Percentiles rank a stretch among this genome's conserved stretches.
These are phyloP conservation scores for Apis laboriosa DNA, from an alignment of 1,140 invertebrate genomes.

Conservation along the genomic window DNA sequence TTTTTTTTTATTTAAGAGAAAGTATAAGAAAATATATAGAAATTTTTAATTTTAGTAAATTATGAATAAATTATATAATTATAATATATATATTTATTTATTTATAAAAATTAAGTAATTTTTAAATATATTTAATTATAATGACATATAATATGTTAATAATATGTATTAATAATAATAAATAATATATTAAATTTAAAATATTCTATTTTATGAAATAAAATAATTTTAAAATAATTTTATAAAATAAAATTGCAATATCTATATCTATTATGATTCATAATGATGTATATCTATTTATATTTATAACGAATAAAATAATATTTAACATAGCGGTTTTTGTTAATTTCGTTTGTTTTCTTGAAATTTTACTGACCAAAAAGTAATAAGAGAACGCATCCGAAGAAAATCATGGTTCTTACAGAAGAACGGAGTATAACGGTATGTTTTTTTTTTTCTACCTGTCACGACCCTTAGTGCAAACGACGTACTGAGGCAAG, in stretches of 20 bases:
- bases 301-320: background rate
- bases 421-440: background rate
- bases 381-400: background rate
- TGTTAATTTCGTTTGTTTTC: background rate
- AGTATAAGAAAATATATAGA: no score
- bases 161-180: no score
- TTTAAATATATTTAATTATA: no score
- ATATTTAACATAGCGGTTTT: no score
- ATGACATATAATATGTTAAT: no score
- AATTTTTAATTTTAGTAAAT: no score
- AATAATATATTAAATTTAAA: background rate
- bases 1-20: background rate
- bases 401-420: background rate
- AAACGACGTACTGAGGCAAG: background rate
- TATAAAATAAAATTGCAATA: no score
- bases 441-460: slow-evolving; percentile 37
- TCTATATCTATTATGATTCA: no score
- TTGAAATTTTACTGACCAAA: background rate
- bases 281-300: background rate
- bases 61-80: no score
- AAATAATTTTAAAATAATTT: background rate
- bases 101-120: no score
- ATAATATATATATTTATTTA: no score
- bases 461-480: slow-evolving; percentile 31
- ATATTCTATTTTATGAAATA: background rate